These are phyloP conservation scores for Melanotaenia trifasciata DNA, from an alignment of 2,797 vertebrate species.

Conservation along the genomic window DNA sequence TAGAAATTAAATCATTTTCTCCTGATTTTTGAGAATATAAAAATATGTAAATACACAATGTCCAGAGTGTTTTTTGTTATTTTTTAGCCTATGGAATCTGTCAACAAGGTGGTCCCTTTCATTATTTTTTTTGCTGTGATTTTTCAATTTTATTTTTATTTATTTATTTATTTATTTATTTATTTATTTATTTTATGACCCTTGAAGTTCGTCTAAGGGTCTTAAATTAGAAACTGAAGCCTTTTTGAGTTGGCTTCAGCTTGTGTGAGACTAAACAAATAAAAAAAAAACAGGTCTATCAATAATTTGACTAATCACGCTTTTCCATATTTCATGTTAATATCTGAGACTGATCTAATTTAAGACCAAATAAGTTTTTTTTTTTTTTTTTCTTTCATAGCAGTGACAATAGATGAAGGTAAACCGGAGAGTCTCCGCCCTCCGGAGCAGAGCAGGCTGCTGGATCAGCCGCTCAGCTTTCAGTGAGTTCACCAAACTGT, in stretches of 20 bases:
- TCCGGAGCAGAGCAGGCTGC: slow-evolving; percentile 54
- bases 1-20: not conserved
- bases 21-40: not conserved
- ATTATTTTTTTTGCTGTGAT: not conserved
- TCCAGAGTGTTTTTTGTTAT: too few species aligned
- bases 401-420: slow-evolving; percentile 26
- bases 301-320: too few species aligned
- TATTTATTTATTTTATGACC: too few species aligned
- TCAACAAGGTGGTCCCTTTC: not conserved
- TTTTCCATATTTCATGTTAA: too few species aligned
- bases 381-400: not conserved
- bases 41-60: not conserved
- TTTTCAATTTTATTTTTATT: not conserved
- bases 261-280: too few species aligned
- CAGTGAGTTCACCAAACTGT: slow-evolving; percentile 69
- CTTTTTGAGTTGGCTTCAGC: too few species aligned
- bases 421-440: slow-evolving; percentile 68
- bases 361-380: not conserved
- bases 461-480: slow-evolving; percentile 57
- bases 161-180: too few species aligned
- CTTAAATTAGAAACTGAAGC: too few species aligned
- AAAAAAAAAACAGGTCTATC: too few species aligned
- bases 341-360: not conserved
- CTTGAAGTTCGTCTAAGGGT: too few species aligned
- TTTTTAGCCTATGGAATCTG: not conserved